Conservation (phyloP, 2,888 invertebrate species). For the Nymphalis urticae region DNA sequence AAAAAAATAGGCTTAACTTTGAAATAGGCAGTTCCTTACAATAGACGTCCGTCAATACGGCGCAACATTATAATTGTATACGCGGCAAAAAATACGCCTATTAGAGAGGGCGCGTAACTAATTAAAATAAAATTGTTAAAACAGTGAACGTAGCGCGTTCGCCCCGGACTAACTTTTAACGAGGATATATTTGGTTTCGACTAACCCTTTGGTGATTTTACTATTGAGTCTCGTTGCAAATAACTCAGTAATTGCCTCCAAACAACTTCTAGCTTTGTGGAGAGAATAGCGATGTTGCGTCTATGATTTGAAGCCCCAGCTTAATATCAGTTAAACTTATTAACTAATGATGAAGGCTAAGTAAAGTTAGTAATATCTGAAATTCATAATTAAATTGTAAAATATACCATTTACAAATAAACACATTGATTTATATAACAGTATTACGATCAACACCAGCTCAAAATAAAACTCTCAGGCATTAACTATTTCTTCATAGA, state of each 20-base stretch:
- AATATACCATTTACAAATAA: no score
- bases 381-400: no score
- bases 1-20: slow-evolving; percentile 36
- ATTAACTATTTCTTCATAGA: not conserved
- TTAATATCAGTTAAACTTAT: not conserved
- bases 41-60: slow-evolving; percentile 40
- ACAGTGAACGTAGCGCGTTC: slow-evolving; percentile 62
- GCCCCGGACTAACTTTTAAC: slow-evolving; percentile 78
- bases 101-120: slow-evolving; percentile 71
- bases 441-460: no score
- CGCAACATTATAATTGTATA: slow-evolving; percentile 38
- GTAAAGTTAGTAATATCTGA: no score
- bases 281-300: slow-evolving; percentile 58
- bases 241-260: slow-evolving; percentile 80
- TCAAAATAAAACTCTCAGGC: not conserved
- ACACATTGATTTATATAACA: no score
- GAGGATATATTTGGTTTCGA: slow-evolving; percentile 80
- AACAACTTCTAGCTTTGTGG: slow-evolving; percentile 71
- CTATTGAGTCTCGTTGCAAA: slow-evolving; percentile 79
- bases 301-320: slow-evolving; percentile 25
- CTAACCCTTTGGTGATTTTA: slow-evolving; percentile 80
- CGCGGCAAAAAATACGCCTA: slow-evolving; percentile 58
- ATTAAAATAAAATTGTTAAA: slow-evolving; percentile 81
- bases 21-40: slow-evolving; percentile 34
- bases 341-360: no score